A percentile compares a stretch with the other conserved stretches of the same genome.
Conservation (phyloP, 2,113 vertebrate genomes). For the Corydoras sp. region DNA sequence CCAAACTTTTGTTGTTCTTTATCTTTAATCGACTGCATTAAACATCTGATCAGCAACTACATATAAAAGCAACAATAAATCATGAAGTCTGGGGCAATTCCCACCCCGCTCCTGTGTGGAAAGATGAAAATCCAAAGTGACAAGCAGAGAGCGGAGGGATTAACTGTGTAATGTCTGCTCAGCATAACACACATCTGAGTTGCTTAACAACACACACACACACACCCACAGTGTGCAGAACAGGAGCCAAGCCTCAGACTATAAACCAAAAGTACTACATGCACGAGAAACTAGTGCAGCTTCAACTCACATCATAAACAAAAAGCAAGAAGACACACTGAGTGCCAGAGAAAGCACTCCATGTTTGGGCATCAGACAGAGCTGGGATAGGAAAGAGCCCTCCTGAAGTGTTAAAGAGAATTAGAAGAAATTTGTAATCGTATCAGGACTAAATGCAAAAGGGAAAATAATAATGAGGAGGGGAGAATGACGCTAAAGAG, state of each 20-base stretch:
- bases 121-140: conserved; percentile 10
- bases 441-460: background rate
- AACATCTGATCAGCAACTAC: too few species aligned
- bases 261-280: too few species aligned
- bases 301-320: background rate
- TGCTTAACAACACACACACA: background rate
- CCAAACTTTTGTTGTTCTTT: too few species aligned
- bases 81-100: background rate
- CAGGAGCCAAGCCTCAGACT: too few species aligned
- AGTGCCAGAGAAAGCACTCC: conserved; percentile 21
- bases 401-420: background rate
- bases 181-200: background rate
- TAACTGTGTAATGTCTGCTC: background rate
- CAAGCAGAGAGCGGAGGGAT: conserved; percentile 2
- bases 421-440: background rate
- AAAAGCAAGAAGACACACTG: background rate
- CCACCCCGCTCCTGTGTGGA: background rate
- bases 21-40: too few species aligned
- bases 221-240: background rate
- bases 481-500: background rate
- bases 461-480: background rate
- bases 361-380: conserved; percentile 28
- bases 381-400: background rate
- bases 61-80: background rate
- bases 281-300: background rate